Conservation (phyloP, 2,113 vertebrate genomes). For the Cercopithecus mona region DNA sequence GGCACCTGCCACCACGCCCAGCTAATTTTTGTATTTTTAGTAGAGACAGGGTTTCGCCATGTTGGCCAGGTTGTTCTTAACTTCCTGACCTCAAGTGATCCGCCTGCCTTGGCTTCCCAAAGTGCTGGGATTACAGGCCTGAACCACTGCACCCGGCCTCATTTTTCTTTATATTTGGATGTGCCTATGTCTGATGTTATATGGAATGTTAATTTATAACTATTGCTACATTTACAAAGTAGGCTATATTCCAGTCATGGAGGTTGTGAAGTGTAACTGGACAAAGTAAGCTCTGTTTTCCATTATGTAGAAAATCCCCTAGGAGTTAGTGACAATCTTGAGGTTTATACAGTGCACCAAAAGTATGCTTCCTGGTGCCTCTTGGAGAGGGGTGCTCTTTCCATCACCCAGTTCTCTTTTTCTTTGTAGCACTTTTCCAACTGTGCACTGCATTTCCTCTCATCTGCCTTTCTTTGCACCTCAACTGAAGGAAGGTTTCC, state of each 20-base stretch:
- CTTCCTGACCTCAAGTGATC: no score
- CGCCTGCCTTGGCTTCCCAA: no score
- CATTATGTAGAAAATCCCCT: background rate
- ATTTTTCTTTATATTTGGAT: background rate
- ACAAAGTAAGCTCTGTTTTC: background rate
- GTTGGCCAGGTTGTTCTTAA: no score
- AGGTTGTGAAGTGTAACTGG: background rate
- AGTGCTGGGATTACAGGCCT: no score
- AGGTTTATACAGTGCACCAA: background rate
- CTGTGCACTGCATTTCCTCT: background rate
- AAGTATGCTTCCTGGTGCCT: background rate
- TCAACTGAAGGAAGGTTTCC: background rate
- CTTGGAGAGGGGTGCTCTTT: background rate
- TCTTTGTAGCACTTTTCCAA: background rate
- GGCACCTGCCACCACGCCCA: no score
- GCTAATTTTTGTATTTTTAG: no score
- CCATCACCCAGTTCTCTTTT: background rate
- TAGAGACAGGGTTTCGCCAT: no score
- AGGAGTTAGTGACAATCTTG: background rate
- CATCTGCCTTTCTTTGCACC: background rate
- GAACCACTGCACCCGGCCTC: background rate
- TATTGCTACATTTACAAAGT: background rate
- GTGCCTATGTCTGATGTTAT: background rate
- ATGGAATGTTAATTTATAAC: background rate
- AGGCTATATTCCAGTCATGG: background rate